Evolutionary conservation across 2,113 vertebrate species (phyloP).

Genomic region (Cnemophilus loriae): DNA sequence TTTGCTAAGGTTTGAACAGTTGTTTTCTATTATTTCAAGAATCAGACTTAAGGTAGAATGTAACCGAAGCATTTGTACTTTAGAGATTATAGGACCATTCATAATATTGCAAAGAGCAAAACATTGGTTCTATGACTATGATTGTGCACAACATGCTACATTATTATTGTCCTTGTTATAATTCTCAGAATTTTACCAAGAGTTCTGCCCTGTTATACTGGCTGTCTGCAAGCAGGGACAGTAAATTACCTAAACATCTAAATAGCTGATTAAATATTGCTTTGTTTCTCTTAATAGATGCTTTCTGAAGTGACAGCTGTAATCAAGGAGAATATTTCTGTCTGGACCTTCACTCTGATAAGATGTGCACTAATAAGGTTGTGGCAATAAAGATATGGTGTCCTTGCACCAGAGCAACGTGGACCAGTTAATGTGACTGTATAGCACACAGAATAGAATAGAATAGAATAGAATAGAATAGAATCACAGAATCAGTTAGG

Average conservation of each 20-base stretch:
- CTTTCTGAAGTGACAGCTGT: not conserved
- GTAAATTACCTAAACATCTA: not conserved
- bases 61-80: not conserved
- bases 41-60: not conserved
- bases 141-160: not conserved
- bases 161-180: not conserved
- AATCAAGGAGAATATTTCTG: not conserved
- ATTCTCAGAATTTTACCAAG: not conserved
- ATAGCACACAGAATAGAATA: not conserved
- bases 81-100: not conserved
- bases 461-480: no score
- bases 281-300: not conserved
- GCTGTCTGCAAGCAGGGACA: not conserved
- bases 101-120: not conserved
- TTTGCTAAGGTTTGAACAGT: not conserved
- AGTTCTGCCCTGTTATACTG: not conserved
- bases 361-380: not conserved
- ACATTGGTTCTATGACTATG: not conserved
- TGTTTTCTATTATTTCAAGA: not conserved
- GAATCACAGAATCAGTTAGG: not conserved
- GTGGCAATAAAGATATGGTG: not conserved
- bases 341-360: not conserved
- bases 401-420: not conserved
- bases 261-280: not conserved
- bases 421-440: not conserved